Base-by-base conservation (phyloP, 2,888 invertebrate genomes). In the Loripinus fragilis region DNA sequence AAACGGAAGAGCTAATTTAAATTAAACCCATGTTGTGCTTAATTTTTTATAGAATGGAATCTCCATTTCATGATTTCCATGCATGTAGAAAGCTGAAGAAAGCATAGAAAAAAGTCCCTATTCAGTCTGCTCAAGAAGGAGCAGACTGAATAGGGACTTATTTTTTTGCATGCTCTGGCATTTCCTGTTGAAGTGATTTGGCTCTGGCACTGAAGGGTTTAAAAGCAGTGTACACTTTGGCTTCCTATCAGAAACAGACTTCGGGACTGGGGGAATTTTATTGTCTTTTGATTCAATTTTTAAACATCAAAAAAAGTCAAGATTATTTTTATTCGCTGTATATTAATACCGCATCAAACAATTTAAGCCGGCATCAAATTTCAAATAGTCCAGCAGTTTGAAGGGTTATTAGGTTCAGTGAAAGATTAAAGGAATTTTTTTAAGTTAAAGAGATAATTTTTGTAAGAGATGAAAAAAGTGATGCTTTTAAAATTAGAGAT, bases 221-320 rank as follows among this genome's bases (percentile, higher is more conserved):
- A n/a, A 38, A 38, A 12, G 7, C 12, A 38, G 38, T 38, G 38
- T 38, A 38, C 38, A 8, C 38, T 38, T 38, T 38, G 7, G 12
- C 38, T 38, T 38, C 38, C 12, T 38, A 8, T 38, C 38, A 38
- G 38, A 60, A 60, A 12, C 60, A 33, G 60, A 33, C 30, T 60
- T 28, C 33, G 10, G 23, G 3, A 23, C 60, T 17, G 8, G 17
- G 33, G 60, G 2, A 60, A 45, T 73, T 73, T 73, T 73, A 73
- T 66, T 38, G 72, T 20, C 23, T 65, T 73, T 73, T 73, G 66
- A 73, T 73, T 73, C 38, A 73, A 73, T 73, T 66, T 69, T 45
- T 7, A 2, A 60, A 33, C 60, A 60, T 60, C 60, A 60, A 60
- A 60, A 60, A 8, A 20, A 10, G 7, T 60, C 17, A 8, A 60